Evolutionary conservation across 1,140 invertebrate species (phyloP).

Genomic region (Drosophila tani): DNA sequence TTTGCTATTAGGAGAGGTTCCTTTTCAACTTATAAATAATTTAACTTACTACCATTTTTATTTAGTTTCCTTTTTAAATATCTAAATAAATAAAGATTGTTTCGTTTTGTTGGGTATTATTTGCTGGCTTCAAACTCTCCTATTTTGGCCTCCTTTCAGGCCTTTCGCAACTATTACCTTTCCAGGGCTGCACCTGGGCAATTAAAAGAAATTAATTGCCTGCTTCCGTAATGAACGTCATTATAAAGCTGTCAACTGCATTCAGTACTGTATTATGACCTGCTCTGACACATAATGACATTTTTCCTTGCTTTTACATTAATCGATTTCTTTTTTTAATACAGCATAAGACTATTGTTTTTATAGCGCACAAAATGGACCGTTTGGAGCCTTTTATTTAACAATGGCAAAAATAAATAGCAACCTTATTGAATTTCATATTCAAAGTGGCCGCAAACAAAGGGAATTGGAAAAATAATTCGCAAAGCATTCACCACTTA

Average conservation of each 20-base stretch:
- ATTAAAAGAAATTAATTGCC: conserved; percentile 39
- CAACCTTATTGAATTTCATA: conserved; percentile 30
- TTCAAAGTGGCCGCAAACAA: conserved; percentile 10
- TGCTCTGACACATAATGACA: conserved; percentile 28
- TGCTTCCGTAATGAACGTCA: conserved; percentile 37
- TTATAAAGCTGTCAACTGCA: conserved; percentile 51
- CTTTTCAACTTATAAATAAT: not conserved
- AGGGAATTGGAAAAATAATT: conserved; percentile 7
- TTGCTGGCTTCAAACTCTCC: too few relatives aligned
- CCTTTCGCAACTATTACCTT: not conserved
- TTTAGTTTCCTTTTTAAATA: not conserved
- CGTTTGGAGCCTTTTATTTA: conserved; percentile 20
- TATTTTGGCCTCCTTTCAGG: not conserved
- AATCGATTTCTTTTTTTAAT: conserved; percentile 23
- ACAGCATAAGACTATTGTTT: conserved; percentile 35
- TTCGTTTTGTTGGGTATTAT: too few relatives aligned
- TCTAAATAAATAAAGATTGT: too few relatives aligned
- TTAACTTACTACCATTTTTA: not conserved
- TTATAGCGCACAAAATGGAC: conserved; percentile 10
- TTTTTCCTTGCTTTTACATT: conserved; percentile 26
- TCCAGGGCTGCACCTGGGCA: conserved; percentile 7
- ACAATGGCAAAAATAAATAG: conserved; percentile 33
- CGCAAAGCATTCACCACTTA: conserved; percentile 5
- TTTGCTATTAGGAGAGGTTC: not conserved
- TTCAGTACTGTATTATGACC: conserved; percentile 29